Evolutionary conservation across 2,888 invertebrate species (phyloP), one percentile per base, ranked within the genome.

Genomic region (Synanthedon tipuliformis): DNA sequence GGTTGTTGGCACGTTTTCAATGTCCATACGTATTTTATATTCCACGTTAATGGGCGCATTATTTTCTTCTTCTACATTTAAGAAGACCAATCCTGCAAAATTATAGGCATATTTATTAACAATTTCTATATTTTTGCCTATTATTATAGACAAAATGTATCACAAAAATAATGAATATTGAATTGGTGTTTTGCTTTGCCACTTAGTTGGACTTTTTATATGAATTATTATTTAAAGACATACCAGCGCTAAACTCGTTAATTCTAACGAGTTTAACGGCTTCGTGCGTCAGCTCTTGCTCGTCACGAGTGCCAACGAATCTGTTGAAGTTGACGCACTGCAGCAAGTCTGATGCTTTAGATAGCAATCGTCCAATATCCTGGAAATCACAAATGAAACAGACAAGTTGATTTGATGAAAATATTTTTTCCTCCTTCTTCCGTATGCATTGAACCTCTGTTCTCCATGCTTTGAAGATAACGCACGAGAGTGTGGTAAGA

Each of bases 11-110:
- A 89, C 90, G 61, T 90, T 92, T 53, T 92, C 92, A 4, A 92
- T 89, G 63, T 92, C 92, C 92, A 92, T 92, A 18, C 92, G 86
- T 50, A 94, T 90, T 68, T 92, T 92, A 64, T 94, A 94, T 45
- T 89, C 82, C 3, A 92, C 79, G 70, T 86, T 74, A 0, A 66
- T 58, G 0, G 73, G 67, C 0, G 63, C 56, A 2, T 61, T 62
- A 0, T 57, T 57, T 18, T 64, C 55, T 3, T 67, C 57, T 13
- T 69, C 68, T 8, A 63, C 68, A 56, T 83, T 78, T 53, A 78
- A 50, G 65, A 88, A 88, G 4, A 88, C 86, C 3, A 88, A 54
- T 48, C 88, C 88, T 88, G 60, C 13, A 45, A 45, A n/a, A 23
- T 23, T 23, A 5, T 23, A 23, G 23, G 5, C 23, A 23, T 5